Conservation (phyloP, 2,888 invertebrate species). For the Tuta absoluta region DNA sequence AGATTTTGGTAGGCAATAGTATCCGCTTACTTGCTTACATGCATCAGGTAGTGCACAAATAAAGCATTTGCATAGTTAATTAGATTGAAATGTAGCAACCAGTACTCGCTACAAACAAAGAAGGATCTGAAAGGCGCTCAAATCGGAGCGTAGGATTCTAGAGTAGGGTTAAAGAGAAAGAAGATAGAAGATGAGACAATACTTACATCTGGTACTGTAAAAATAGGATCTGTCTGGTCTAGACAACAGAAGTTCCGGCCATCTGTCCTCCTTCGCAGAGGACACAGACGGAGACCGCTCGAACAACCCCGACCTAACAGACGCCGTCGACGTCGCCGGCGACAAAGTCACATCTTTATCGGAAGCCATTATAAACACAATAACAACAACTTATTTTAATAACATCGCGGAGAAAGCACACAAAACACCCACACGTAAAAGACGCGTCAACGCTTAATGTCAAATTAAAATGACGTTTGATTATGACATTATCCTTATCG, state of each 20-base stretch:
- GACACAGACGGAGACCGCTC: constrained; percentile 69
- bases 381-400: constrained; percentile 40
- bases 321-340: constrained; percentile 63
- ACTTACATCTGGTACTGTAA: constrained; percentile 72
- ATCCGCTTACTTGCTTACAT: background rate
- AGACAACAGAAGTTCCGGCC: constrained; percentile 76
- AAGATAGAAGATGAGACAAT: constrained; percentile 13
- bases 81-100: background rate
- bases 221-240: constrained; percentile 71
- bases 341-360: constrained; percentile 60
- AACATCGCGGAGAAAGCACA: constrained; percentile 47
- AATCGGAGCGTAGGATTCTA: background rate
- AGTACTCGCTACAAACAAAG: background rate
- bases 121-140: background rate
- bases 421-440: constrained; percentile 37
- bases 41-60: background rate
- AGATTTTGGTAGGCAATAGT: too few relatives aligned
- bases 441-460: constrained; percentile 38
- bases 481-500: background rate
- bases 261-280: constrained; percentile 70
- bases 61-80: background rate
- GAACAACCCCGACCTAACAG: constrained; percentile 57
- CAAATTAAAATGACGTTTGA: constrained; percentile 26
- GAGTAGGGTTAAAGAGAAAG: background rate
- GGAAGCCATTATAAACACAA: constrained; percentile 61